Base-by-base conservation (phyloP, 2,797 vertebrate genomes). In the Gila robusta region DNA sequence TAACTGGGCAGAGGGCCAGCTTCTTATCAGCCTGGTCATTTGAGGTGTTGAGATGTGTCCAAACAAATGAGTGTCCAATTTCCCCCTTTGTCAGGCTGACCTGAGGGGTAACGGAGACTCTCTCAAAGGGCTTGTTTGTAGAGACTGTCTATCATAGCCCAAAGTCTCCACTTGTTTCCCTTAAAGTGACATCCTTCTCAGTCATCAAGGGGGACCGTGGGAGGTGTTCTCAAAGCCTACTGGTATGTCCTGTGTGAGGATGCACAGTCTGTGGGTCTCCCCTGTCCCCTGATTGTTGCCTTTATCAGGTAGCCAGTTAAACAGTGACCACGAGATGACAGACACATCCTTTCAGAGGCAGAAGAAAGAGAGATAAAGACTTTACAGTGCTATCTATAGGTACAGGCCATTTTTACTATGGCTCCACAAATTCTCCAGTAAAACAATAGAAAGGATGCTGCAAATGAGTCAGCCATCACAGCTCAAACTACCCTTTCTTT, bases 161-260 rank as follows among this genome's bases (percentile, higher is more conserved):
- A 84, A 82, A 86, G 89, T 84, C 91, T 91, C 85, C 66, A 64
- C 64, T 21, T 32, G 89, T 90, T 94, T 94, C 92, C 78, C 93
- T 92, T 77, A 62, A 52, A 86, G 52, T 79, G 91, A 86, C 93
- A 91, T 95, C 94, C 95, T 95, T 88, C 88, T 95, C 93, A 89
- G 85, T 95, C 94, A 94, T 92, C 94, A 79, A 74, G 84, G 67
- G 59, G 76, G 83, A 26, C 10, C 59, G 62, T 8, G 41, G 86
- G 81, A 56, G 72, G 76, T 67, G 79, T 87, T 89, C 88, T 88
- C 83, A 79, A 64, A 82, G 87, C n/a, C 47, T 82, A 78, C 82
- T 78, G 87, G 89, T 85, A 91, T 88, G 87, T 93, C 92, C 90
- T 92, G 92, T 91, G 83, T 76, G 90, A 88, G 90, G 89, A 92